Conservation (phyloP, 2,888 invertebrate species). For the Strigamia transsilvanica region DNA sequence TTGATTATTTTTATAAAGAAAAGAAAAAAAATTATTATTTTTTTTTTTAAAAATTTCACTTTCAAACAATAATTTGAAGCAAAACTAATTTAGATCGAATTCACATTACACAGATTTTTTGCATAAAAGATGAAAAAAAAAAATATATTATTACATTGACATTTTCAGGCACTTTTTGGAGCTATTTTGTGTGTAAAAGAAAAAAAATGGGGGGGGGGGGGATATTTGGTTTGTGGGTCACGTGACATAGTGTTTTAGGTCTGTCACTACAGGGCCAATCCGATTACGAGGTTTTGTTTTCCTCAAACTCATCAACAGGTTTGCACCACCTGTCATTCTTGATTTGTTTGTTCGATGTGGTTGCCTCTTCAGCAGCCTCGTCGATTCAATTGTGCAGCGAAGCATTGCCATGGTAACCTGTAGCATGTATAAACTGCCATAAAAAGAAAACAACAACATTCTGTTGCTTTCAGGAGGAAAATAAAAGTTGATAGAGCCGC, state of each 20-base stretch:
- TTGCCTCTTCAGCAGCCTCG: neutral
- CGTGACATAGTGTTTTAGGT: conserved; percentile 13
- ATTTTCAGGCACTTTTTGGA: too few relatives aligned
- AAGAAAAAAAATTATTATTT: too few relatives aligned
- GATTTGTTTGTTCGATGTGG: conserved; percentile 45
- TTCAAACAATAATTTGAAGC: neutral
- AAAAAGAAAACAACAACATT: neutral
- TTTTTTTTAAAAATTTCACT: neutral
- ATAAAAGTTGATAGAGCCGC: neutral
- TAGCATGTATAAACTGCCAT: neutral
- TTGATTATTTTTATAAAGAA: neutral
- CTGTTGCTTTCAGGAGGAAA: neutral
- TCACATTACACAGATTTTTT: too few relatives aligned
- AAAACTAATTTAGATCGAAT: too few relatives aligned
- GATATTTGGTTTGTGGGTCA: conserved; percentile 3
- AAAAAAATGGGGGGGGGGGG: too few relatives aligned
- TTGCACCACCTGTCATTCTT: conserved; percentile 49
- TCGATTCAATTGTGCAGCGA: conserved; percentile 39
- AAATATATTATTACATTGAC: too few relatives aligned
- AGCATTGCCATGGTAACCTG: conserved; percentile 21
- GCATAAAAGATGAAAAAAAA: too few relatives aligned
- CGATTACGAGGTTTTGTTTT: conserved; percentile 44
- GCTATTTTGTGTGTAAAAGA: neutral
- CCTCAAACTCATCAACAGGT: conserved; percentile 43
- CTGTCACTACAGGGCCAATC: conserved; percentile 32